Evolutionary conservation across 1,140 invertebrate species (phyloP), one percentile per base, ranked within the genome.

Genomic region (Teleogryllus occipitalis): DNA sequence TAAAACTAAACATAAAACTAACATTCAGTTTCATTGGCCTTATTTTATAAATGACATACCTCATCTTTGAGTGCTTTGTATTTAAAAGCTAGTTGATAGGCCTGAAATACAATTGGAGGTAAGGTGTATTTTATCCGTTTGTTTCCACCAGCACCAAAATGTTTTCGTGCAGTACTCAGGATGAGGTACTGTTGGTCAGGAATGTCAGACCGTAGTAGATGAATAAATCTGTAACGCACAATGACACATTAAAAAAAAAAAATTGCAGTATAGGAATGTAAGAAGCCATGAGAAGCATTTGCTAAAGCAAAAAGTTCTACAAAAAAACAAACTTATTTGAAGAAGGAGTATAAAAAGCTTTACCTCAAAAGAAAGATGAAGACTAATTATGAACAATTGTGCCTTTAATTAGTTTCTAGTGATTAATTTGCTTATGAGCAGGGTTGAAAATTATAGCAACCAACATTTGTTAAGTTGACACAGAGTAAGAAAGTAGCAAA

Each of bases 91-190:
- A 99, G 88, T 81, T 94, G 92, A 84, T 97, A 98, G 0, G 97
- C 96, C 85, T 97, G 93, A 85, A 99, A 99, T 5, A 99, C 90
- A n/a, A 99, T 90, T 0, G 98, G 95, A n/a, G 98, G 97, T 79
- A 99, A 88, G 0, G 97, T 98, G 85, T 95, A 96, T 82, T 94
- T 93, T 77, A 99, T 95, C 77, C 98, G 89, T 78, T 92, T 90
- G 47, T 94, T 93, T 12, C 97, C 97, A 74, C 97, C 98, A 73
- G 89, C 89, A 47, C 93, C 94, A 83, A 99, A 92, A 84, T 96
- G 93, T 85, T 98, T 98, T 76, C 96, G 90, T 0, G 96, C 94
- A n/a, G 92, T 91, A 83, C 91, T 94, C 47, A 96, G 86, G 82
- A 97, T 97, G 85, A 97, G 89, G 86, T 97, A 99, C 83, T 99